Percentiles rank a stretch among this genome's conserved stretches.
Evolutionary conservation across 1,140 invertebrate species (phyloP).

Genomic region (Drosophila bocqueti): DNA sequence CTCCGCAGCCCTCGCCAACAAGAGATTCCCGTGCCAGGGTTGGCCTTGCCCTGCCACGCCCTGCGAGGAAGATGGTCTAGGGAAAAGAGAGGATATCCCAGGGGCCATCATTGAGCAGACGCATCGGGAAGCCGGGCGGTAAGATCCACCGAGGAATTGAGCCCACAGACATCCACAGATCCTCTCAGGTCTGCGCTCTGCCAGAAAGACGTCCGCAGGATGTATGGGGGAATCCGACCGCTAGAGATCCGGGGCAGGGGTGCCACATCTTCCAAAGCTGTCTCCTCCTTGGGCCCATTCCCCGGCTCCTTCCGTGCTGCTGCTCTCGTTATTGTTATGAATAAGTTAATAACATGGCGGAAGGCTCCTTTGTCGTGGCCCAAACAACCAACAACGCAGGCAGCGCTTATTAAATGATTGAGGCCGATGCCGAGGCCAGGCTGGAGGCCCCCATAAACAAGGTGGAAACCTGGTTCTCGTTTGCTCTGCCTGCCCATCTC

Average conservation of each 20-base stretch:
- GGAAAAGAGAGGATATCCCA: background rate
- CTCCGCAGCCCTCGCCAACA: background rate
- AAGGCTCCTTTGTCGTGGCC: conserved; percentile 79
- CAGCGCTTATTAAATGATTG: conserved; percentile 81
- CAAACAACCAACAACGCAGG: conserved; percentile 43
- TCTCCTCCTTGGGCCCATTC: background rate
- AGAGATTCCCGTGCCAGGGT: background rate
- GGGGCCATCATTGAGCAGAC: background rate
- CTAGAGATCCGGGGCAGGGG: background rate
- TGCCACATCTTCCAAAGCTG: background rate
- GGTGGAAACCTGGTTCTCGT: conserved; percentile 60
- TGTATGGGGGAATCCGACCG: background rate
- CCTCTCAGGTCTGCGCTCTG: background rate
- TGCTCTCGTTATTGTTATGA: conserved; percentile 74
- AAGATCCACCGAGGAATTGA: too few relatives aligned
- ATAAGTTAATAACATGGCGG: conserved; percentile 85
- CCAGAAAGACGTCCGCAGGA: background rate
- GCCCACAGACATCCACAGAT: background rate
- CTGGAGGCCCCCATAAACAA: conserved; percentile 67
- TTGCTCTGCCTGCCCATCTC: conserved; percentile 3
- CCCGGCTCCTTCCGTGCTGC: conserved; percentile 11
- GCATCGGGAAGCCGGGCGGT: background rate
- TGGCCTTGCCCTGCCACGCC: background rate
- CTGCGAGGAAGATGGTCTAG: background rate
- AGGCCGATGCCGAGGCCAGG: conserved; percentile 40